Conservation (phyloP, 2,797 vertebrate species). For the Otolemur crassicaudatus region DNA sequence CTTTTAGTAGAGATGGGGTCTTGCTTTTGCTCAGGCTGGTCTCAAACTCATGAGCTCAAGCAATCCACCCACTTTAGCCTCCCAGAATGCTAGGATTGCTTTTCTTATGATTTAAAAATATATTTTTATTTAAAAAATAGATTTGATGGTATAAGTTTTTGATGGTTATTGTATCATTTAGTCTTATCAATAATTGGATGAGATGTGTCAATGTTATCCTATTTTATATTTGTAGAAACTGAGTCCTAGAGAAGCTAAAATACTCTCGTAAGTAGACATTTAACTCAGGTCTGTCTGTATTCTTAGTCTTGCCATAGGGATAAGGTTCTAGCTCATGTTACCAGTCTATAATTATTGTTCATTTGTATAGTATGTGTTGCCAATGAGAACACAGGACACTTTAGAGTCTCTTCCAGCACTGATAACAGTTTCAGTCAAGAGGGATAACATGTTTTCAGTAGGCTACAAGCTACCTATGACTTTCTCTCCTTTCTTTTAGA, state of each 20-base stretch:
- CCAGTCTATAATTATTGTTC: not conserved
- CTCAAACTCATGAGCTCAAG: too few species aligned
- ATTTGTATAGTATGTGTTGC: not conserved
- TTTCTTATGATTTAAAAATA: not conserved
- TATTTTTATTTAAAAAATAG: not conserved
- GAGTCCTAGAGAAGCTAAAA: not conserved
- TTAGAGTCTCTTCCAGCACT: not conserved
- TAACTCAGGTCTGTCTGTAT: not conserved
- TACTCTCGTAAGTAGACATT: not conserved
- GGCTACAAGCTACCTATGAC: not conserved
- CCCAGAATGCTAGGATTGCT: too few species aligned
- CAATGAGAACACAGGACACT: not conserved
- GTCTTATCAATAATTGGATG: not conserved
- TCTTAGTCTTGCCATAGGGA: not conserved
- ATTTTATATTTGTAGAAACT: not conserved
- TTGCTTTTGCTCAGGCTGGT: too few species aligned
- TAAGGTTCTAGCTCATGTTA: not conserved
- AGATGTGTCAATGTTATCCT: not conserved
- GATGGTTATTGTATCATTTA: not conserved
- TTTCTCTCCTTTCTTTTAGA: slow-evolving; percentile 36
- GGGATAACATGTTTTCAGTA: not conserved
- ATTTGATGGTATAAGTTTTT: not conserved
- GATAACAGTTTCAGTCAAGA: not conserved
- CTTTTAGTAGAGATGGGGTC: too few species aligned
- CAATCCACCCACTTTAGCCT: too few species aligned